These are phyloP conservation scores for Nipponia nippon DNA, from an alignment of 2,113 vertebrate genomes.

Conservation along the genomic window DNA sequence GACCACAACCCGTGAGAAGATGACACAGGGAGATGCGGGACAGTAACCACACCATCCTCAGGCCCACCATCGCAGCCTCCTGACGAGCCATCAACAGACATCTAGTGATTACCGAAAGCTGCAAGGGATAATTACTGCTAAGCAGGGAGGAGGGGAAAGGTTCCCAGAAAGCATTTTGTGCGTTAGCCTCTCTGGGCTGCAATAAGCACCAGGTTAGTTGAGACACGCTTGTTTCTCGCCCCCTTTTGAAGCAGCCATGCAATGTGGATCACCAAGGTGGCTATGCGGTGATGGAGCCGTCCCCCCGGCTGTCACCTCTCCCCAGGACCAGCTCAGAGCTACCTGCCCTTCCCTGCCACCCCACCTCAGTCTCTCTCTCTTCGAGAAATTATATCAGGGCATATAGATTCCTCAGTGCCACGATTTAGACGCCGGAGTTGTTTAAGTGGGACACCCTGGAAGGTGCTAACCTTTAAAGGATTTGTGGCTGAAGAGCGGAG, in stretches of 20 bases:
- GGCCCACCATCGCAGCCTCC: not conserved
- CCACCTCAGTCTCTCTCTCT: not conserved
- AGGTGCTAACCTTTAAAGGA: not conserved
- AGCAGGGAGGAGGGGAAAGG: not conserved
- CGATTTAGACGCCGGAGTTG: not conserved
- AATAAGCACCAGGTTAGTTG: not conserved
- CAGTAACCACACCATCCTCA: not conserved
- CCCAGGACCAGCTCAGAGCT: not conserved
- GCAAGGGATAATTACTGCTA: not conserved
- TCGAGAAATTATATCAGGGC: not conserved
- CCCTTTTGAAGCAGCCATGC: not conserved
- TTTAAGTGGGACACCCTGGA: not conserved
- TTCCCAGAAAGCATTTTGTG: not conserved
- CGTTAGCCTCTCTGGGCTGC: not conserved
- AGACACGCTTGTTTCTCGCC: not conserved
- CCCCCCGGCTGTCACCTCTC: not conserved
- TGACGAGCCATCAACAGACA: not conserved
- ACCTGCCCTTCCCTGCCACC: not conserved
- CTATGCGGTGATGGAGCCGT: accelerated
- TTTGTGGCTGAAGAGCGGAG: constrained; percentile 26
- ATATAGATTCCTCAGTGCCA: not conserved
- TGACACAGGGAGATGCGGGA: not conserved
- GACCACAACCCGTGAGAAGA: not conserved
- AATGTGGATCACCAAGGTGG: not conserved
- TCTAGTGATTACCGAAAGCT: not conserved